These are phyloP conservation scores for Vulpes lagopus DNA, from an alignment of 2,113 vertebrate species.

Conservation along the genomic window DNA sequence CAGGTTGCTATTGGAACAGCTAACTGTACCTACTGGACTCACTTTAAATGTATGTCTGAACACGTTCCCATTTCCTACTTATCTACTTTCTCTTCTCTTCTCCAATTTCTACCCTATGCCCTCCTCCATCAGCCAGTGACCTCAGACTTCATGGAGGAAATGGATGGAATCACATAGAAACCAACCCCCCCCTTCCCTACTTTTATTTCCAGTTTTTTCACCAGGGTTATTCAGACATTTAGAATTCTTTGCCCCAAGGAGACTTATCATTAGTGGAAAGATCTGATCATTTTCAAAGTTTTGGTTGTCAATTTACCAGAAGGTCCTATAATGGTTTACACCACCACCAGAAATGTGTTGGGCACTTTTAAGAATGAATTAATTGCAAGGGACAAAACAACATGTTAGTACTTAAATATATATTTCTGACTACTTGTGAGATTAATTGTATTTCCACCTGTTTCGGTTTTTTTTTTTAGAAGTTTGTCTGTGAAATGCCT, in stretches of 20 bases:
- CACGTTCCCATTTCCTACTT: not conserved
- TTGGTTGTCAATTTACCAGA: not conserved
- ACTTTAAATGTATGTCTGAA: fast-evolving
- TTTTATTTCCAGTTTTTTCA: not conserved
- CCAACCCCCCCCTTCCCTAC: fast-evolving
- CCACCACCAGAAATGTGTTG: not conserved
- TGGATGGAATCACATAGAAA: not conserved
- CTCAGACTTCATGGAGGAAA: not conserved
- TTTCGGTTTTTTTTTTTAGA: not conserved
- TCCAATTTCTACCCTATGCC: not conserved
- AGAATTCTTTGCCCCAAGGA: not conserved
- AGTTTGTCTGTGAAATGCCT: not conserved
- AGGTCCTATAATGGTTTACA: not conserved
- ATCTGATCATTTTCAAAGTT: not conserved
- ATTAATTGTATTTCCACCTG: not conserved
- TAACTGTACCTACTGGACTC: not conserved
- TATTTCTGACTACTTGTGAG: not conserved
- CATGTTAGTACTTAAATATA: not conserved
- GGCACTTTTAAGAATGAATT: not conserved
- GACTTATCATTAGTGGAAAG: not conserved
- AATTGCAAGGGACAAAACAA: not conserved
- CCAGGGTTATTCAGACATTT: not conserved
- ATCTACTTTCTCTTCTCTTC: not conserved
- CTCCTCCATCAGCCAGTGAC: not conserved
- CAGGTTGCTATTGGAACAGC: fast-evolving